Evolutionary conservation across 2,888 invertebrate genomes (phyloP).

Genomic region (Drosophila anomalipes): DNA sequence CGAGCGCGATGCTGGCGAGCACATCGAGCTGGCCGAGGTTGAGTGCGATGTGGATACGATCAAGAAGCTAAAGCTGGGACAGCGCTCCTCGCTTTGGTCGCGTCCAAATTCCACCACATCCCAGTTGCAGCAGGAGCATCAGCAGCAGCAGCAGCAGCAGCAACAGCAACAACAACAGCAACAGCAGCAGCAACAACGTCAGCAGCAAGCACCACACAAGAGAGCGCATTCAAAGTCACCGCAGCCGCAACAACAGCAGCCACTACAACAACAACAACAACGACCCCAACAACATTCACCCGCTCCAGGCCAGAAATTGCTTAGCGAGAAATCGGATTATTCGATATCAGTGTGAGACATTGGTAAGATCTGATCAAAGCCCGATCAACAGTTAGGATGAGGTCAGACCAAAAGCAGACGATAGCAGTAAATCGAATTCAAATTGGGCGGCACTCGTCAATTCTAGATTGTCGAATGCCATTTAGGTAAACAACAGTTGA

Average conservation of each 20-base stretch:
- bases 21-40: conserved; percentile 89
- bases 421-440: conserved; percentile 9
- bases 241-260: conserved; percentile 80
- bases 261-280: conserved; percentile 46
- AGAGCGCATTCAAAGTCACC: conserved; percentile 73
- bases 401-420: conserved; percentile 42
- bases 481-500: conserved; percentile 55
- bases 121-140: conserved; percentile 81
- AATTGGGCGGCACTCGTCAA: conserved; percentile 29
- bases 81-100: conserved; percentile 90
- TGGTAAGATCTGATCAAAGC: conserved; percentile 75
- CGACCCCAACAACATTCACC: conserved; percentile 84
- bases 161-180: conserved; percentile 66
- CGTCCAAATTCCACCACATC: conserved; percentile 86
- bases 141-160: conserved; percentile 73
- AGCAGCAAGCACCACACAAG: conserved; percentile 68
- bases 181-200: conserved; percentile 86
- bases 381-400: conserved; percentile 63
- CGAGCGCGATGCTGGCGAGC: conserved; percentile 75
- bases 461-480: conserved; percentile 16
- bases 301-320: conserved; percentile 85
- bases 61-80: conserved; percentile 90
- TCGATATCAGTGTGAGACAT: conserved; percentile 90
- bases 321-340: conserved; percentile 89
- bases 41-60: conserved; percentile 91